Conservation (phyloP, 2,888 invertebrate genomes). For the Hymenopus coronatus region DNA sequence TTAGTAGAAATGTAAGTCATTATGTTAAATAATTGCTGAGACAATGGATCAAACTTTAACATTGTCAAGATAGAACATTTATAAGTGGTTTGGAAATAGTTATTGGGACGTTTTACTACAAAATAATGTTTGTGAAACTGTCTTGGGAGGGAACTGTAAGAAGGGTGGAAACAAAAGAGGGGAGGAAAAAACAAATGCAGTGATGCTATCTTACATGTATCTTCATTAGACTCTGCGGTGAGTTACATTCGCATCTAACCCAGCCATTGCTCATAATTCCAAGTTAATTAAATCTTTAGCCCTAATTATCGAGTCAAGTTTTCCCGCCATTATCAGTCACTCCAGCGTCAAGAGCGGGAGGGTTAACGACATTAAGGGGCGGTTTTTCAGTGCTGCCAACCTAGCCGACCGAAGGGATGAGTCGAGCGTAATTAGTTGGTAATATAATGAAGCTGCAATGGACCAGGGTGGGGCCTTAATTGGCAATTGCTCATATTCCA, state of each 20-base stretch:
- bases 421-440: slow-evolving; percentile 4
- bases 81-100: no score
- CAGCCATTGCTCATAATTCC: slow-evolving; percentile 25
- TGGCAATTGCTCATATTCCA: slow-evolving; percentile 13
- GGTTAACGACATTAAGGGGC: slow-evolving; percentile 18
- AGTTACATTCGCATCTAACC: neutral
- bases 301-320: slow-evolving; percentile 23
- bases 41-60: no score
- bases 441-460: slow-evolving; percentile 14
- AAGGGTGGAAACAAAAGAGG: neutral
- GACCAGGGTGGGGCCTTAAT: neutral
- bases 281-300: slow-evolving; percentile 29
- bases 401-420: neutral
- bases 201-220: neutral
- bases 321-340: slow-evolving; percentile 20
- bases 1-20: no score
- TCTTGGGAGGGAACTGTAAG: no score
- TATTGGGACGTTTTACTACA: no score
- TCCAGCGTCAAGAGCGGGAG: neutral
- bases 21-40: no score
- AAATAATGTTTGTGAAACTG: no score
- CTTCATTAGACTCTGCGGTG: neutral
- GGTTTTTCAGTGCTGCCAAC: neutral
- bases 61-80: no score
- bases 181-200: neutral